These are phyloP conservation scores for Megalopta genalis DNA, from an alignment of 1,140 invertebrate species.

Conservation along the genomic window DNA sequence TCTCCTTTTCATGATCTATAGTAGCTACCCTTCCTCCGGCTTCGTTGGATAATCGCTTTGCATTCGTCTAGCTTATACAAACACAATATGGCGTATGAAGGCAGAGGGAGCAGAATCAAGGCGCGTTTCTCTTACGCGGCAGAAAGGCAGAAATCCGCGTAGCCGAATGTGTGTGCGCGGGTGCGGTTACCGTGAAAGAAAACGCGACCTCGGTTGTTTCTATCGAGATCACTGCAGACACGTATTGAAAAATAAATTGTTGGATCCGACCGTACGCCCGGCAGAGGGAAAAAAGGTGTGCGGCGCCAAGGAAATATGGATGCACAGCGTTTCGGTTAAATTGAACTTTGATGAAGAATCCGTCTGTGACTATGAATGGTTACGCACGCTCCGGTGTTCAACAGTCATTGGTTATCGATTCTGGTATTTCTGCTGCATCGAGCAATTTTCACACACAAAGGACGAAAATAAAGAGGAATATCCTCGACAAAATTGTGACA, in stretches of 20 bases:
- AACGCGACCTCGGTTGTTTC: background rate
- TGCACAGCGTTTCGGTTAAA: conserved; percentile 24
- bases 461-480: background rate
- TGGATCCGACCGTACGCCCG: background rate
- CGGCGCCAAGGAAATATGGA: conserved; percentile 26
- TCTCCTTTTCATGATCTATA: no score
- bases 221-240: background rate
- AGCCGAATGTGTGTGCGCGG: background rate
- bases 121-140: background rate
- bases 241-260: conserved; percentile 5
- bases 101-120: no score
- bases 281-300: background rate
- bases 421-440: conserved; percentile 15
- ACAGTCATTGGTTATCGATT: conserved; percentile 17
- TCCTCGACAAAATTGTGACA: background rate
- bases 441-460: background rate
- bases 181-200: background rate
- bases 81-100: no score
- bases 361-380: conserved; percentile 35
- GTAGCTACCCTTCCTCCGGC: no score
- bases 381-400: conserved; percentile 15
- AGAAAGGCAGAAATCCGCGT: background rate
- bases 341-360: conserved; percentile 47
- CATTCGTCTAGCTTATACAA: no score
- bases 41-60: no score